Evolutionary conservation across 2,888 invertebrate species (phyloP), one percentile per base, ranked within the genome.

Genomic region (Habroteleia sp.): DNA sequence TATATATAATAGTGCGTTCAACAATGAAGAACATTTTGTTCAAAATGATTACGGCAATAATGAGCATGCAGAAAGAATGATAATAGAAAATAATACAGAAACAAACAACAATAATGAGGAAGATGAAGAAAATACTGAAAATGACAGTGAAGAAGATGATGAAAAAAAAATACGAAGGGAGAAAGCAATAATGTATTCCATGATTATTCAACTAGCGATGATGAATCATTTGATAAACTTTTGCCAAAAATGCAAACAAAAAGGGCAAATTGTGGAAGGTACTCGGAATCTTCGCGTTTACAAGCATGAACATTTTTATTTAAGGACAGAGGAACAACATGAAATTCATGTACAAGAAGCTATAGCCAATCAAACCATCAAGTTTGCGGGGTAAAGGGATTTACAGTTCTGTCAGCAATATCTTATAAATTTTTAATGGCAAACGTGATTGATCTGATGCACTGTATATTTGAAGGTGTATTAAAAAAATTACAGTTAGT

Each of bases 361-460:
- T 6, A n/a, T n/a, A 1, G 1, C 0, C 8, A 4, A n/a, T 6
- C 39, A 3, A 20, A 25, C 2, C 1, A 0, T 1, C 1, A 31
- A 8, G 42, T 42, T 0, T 46, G 17, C 10, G 63, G 63, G 7
- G 63, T 52, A 0, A 41, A 63, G 33, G 63, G 37, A 1, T 50
- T 31, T 42, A 20, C 63, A 3, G n/a, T 41, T 7, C 0, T 63
- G n/a, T 41, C 41, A 0, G 0, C 5, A 5, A 63, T 42, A 7
- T 20, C 25, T 1, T 63, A 63, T 14, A 63, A 63, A 33, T 63
- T 16, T 10, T 8, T 75, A 5, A 11, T 14, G 8, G 42, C 66
- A 20, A 71, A 74, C n/a, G 10, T 48, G 5, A 11, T 35, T 4
- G 76, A 74, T 27, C 25, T 50, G 0, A 77, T 77, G 74, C 77